Percentiles rank a stretch among this genome's conserved stretches.
phyloP scores from a whole-genome alignment of 1,140 invertebrate species.

The Magallana angulata region DNA sequence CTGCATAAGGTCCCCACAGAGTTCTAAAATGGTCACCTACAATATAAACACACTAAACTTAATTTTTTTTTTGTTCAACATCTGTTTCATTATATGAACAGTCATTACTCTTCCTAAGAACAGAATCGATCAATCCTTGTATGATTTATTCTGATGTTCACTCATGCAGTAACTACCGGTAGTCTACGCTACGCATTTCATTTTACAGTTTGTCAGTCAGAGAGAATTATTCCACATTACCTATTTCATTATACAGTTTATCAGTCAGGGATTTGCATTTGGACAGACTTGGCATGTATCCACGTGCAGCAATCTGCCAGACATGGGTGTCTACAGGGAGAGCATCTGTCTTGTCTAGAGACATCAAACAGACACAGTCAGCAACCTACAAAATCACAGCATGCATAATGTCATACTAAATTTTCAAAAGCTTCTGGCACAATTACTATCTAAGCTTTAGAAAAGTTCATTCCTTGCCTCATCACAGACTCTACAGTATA shows the following conservation, averaged over 20 bases:
- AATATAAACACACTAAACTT: background rate
- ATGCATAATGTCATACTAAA: background rate
- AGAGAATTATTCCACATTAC: conserved; percentile 66
- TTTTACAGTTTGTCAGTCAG: too few species aligned
- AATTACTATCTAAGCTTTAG: too few species aligned
- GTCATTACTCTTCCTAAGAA: too few species aligned
- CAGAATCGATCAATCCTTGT: too few species aligned
- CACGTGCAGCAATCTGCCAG: conserved; percentile 91
- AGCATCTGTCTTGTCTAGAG: conserved; percentile 91
- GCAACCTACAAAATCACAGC: conserved; percentile 86
- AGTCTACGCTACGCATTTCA: too few species aligned
- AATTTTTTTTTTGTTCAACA: too few species aligned
- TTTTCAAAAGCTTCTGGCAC: background rate
- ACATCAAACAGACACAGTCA: conserved; percentile 99
- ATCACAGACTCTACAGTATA: too few species aligned
- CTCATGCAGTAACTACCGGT: too few species aligned
- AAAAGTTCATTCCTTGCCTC: too few species aligned
- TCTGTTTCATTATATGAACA: too few species aligned
- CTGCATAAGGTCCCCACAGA: conserved; percentile 49
- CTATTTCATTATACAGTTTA: conserved; percentile 91
- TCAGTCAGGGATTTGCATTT: conserved; percentile 90
- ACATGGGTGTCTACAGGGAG: conserved; percentile 98
- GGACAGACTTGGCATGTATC: conserved; percentile 90
- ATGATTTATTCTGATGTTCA: too few species aligned
- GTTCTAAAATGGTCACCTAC: conserved; percentile 47